phyloP scores from a whole-genome alignment of 1,140 invertebrate species.

The Tetramorium simillimum region DNA sequence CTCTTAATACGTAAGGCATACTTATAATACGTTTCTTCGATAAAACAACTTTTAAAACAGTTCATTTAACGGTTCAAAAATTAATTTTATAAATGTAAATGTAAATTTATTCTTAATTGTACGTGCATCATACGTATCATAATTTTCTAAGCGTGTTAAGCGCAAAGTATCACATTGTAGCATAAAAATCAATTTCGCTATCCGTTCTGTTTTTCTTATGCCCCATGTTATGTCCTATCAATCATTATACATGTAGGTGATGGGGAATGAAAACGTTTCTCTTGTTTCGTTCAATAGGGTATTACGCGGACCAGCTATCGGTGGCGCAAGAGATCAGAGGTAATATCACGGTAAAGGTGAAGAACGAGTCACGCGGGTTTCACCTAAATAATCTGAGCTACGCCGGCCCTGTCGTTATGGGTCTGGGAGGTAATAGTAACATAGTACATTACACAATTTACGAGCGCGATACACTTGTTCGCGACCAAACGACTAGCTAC shows the following conservation, averaged over 20 bases:
- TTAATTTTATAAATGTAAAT: background rate
- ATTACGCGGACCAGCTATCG: slow-evolving; percentile 93
- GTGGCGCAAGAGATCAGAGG: slow-evolving; percentile 91
- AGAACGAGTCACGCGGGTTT: slow-evolving; percentile 92
- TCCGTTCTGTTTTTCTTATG: background rate
- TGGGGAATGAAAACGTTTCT: background rate
- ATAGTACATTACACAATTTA: slow-evolving; percentile 36
- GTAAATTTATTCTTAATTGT: background rate
- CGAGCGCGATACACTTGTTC: background rate
- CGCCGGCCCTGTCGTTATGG: slow-evolving; percentile 97
- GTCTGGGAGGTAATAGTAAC: slow-evolving; percentile 91
- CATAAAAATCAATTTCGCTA: background rate
- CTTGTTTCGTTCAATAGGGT: slow-evolving; percentile 86
- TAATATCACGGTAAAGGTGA: slow-evolving; percentile 91
- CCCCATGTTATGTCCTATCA: background rate
- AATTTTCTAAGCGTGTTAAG: background rate
- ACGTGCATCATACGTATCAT: background rate
- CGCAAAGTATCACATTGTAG: background rate
- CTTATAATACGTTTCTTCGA: background rate
- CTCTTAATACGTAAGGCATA: background rate
- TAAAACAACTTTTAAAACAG: background rate
- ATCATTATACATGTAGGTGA: background rate
- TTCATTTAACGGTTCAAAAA: background rate
- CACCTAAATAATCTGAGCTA: slow-evolving; percentile 96
- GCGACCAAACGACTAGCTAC: background rate